Evolutionary conservation across 2,113 vertebrate genomes (phyloP), one percentile per base, ranked within the genome.

Genomic region (Athene noctua): DNA sequence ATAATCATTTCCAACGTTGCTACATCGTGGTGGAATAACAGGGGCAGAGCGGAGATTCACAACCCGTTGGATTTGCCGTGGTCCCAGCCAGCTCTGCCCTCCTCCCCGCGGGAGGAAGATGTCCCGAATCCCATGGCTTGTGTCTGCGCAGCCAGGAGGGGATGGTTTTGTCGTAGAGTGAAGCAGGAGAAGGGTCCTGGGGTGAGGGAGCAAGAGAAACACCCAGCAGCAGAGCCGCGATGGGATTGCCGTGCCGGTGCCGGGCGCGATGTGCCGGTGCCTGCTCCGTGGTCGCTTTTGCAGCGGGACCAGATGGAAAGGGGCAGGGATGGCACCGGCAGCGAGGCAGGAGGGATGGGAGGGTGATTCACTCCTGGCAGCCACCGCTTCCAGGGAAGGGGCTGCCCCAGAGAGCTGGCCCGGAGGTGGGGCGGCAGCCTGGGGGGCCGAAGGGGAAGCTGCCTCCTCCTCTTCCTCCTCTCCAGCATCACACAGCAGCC

Each of bases 51-150:
- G 3, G 67, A 49, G 38, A 20, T 12, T 47, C 51, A 30, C 59
- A 67, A 5, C 87, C 55, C 10, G 1, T 15, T 12, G 51, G 65
- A 10, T 32, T 11, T 4, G 1, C 55, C 0, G 0, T 3, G 8
- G 14, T 72, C 71, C 84, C 40, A 1, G 14, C 13, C 1, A 2
- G 42, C 62, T 52, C 65, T 46, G 61, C 40, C 42, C 27, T 5
- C 16, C 55, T 78, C 49, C 68, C 49, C 0, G 3, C 40, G 12
- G 40, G 40, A 40, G 40, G 36, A 57, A 17, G 7, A 15, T 11
- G 34, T 58, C 80, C 3, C 0, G 30, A 40, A 86, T 9, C 74
- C 36, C n/a, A 1, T 0, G 10, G 29, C 2, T 25, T 19, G 70
- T 32, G 73, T 15, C 2, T 1, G 36, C 12, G 1, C 26, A 3